Evolutionary conservation across 2,888 invertebrate genomes (phyloP).

Genomic region (Cataglyphis rosenhaueri): DNA sequence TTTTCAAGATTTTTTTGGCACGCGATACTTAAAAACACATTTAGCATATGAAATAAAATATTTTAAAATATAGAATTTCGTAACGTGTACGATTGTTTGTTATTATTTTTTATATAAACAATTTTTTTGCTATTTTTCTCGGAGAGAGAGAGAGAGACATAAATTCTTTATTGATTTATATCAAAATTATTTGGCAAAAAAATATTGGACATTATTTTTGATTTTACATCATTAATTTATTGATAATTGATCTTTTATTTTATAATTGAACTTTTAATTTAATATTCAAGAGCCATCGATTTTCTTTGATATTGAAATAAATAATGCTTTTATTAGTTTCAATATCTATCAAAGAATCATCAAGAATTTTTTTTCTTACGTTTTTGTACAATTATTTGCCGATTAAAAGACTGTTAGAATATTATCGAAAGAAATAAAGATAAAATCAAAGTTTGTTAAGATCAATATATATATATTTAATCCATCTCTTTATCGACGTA

Average conservation of each 20-base stretch:
- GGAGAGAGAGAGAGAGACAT: not conserved
- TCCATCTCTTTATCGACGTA: not conserved
- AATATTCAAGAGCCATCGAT: not conserved
- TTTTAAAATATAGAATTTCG: not conserved
- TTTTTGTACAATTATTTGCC: not conserved
- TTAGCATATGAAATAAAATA: not conserved
- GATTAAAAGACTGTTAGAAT: too few relatives aligned
- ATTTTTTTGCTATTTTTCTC: not conserved
- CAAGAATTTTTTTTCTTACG: too few relatives aligned
- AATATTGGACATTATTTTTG: not conserved
- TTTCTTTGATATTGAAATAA: not conserved
- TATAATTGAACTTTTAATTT: not conserved
- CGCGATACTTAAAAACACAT: not conserved
- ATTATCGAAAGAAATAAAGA: not conserved
- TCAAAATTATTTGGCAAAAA: not conserved
- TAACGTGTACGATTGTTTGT: not conserved
- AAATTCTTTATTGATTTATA: not conserved
- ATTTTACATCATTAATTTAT: not conserved
- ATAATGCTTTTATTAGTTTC: not conserved
- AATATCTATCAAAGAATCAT: not conserved
- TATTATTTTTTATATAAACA: not conserved
- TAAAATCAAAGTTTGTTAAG: not conserved
- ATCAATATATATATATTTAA: not conserved
- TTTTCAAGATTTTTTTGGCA: constrained; percentile 1
- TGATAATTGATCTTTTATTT: not conserved